Evolutionary conservation across 1,140 invertebrate species (phyloP).

Genomic region (Meloidogyne exigua): DNA sequence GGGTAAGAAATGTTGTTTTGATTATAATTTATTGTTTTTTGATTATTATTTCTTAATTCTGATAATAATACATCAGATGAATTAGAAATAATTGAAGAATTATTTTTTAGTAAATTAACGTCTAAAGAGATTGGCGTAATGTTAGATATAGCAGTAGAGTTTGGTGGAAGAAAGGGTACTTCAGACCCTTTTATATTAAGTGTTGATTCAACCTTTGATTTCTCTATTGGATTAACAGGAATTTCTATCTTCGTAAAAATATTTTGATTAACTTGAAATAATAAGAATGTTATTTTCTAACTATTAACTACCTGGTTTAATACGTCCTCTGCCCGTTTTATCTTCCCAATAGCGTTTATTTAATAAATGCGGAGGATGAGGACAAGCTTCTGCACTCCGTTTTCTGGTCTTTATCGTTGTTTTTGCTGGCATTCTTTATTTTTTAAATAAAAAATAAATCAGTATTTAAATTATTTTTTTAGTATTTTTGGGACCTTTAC

Average conservation of each 20-base stretch:
- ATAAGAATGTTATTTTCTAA: not conserved
- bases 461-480: not conserved
- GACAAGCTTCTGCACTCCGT: constrained; percentile 11
- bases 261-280: not conserved
- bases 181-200: not conserved
- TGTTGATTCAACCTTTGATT: not conserved
- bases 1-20: not conserved
- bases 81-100: not conserved
- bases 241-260: not conserved
- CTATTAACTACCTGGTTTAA: not conserved
- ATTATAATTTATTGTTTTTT: not conserved
- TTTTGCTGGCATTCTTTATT: not conserved
- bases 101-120: not conserved
- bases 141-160: no score
- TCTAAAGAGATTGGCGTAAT: not conserved
- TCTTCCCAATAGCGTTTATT: constrained; percentile 30
- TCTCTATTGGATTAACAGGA: not conserved
- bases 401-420: not conserved
- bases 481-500: no score
- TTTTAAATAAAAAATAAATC: no score
- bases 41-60: no score
- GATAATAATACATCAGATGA: not conserved
- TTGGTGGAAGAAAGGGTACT: not conserved
- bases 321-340: not conserved
- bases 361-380: constrained; percentile 21